Evolutionary conservation across 2,113 vertebrate genomes (phyloP), one percentile per base, ranked within the genome.

Genomic region (Passer domesticus): DNA sequence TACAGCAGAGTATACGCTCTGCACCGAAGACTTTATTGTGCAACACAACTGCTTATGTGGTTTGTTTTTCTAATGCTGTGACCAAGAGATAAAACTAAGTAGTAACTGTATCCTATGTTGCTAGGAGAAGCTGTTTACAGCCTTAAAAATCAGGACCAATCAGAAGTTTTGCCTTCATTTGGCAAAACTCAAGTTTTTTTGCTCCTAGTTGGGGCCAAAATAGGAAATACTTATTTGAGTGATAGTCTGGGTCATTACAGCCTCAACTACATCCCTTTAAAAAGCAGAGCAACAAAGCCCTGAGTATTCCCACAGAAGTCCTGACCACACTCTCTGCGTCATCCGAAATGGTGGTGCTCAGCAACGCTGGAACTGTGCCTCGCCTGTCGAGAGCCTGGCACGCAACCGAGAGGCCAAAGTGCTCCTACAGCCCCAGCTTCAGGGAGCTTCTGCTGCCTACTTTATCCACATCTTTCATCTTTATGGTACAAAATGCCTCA

Each of bases 341-440:
- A 95, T 89, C 74, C 2, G 77, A 89, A 62, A 80, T 72, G 82
- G 59, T 66, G 89, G 91, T 89, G 94, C 95, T 95, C 39, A 59
- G 90, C 96, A 96, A 92, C 88, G 17, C 93, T 96, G 94, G 95
- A 95, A 86, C 85, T 0, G 3, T 95, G 95, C 92, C 94, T 93
- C 0, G 77, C 83, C 83, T 90, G 55, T 49, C 4, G 11, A 83
- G 83, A 80, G 68, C 76, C 96, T 92, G 92, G 85, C 79, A 18
- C 30, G 56, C 20, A 4, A 77, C 79, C 0, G 37, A 55, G 73
- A 72, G 53, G 72, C 82, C 83, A 55, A 77, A 94, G 88, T 1
- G 2, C 80, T 92, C 43, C 31, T 56, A 44, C 2, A 74, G 76
- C 53, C 66, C 69, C 69, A 50, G 76, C 49, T 50, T 90, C 83